A percentile compares a stretch with the other conserved stretches of the same genome.
phyloP scores from a whole-genome alignment of 2,797 vertebrate genomes.

The Sebastes goodei region DNA sequence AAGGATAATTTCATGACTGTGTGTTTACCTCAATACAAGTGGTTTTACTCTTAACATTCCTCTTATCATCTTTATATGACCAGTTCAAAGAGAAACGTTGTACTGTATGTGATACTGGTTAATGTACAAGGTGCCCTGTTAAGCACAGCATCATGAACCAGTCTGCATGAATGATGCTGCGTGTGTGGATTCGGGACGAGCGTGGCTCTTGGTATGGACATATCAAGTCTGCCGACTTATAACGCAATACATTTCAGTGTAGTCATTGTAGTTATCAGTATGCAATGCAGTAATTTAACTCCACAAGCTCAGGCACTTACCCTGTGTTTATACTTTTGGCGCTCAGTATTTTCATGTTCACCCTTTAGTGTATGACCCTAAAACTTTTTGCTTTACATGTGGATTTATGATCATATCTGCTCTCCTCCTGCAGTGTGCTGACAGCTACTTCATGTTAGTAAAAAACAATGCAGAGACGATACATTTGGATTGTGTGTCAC shows the following conservation, averaged over 20 bases:
- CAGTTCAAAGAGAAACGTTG: neutral
- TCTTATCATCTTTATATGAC: neutral
- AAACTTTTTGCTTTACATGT: neutral
- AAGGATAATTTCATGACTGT: neutral
- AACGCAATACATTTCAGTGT: neutral
- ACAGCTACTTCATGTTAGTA: neutral
- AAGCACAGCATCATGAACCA: conserved; percentile 1
- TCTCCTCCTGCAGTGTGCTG: neutral
- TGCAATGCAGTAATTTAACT: conserved; percentile 3
- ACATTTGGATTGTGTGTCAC: neutral
- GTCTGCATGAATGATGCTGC: conserved; percentile 3
- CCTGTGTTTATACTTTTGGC: conserved; percentile 10
- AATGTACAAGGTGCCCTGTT: neutral
- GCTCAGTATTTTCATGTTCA: conserved; percentile 15
- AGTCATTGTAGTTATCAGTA: neutral
- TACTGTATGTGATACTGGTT: neutral
- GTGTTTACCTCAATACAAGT: conserved; percentile 8
- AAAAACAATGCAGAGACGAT: neutral
- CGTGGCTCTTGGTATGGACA: neutral
- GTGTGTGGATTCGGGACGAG: neutral
- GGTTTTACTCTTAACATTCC: conserved; percentile 23
- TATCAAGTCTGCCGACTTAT: neutral
- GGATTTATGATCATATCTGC: neutral
- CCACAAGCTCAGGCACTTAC: conserved; percentile 22
- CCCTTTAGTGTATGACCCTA: neutral